phyloP scores from a whole-genome alignment of 1,140 invertebrate species.

The Heliconius himera region DNA sequence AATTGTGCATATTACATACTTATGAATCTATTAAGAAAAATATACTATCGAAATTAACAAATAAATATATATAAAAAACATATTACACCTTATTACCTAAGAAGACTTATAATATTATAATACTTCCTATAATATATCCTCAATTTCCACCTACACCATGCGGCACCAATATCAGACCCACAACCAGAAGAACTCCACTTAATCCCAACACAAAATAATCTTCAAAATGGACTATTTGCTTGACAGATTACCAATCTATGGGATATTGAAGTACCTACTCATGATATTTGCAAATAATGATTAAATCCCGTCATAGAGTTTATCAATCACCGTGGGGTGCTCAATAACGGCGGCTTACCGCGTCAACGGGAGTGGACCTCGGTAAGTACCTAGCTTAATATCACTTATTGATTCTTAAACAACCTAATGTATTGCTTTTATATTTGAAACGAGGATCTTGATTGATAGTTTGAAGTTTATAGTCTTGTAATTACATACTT shows the following conservation, averaged over 20 bases:
- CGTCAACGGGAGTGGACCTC: slow-evolving; percentile 42
- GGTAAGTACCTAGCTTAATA: slow-evolving; percentile 55
- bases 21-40: too few species aligned
- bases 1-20: too few species aligned
- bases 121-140: background rate
- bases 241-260: slow-evolving; percentile 29
- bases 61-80: too few species aligned
- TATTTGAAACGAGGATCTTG: slow-evolving; percentile 25
- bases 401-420: slow-evolving; percentile 64
- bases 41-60: too few species aligned
- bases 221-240: slow-evolving; percentile 10
- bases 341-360: slow-evolving; percentile 69
- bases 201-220: slow-evolving; percentile 11
- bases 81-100: too few species aligned
- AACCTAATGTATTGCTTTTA: slow-evolving; percentile 53
- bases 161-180: background rate
- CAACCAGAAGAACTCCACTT: background rate
- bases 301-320: slow-evolving; percentile 25
- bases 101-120: too few species aligned
- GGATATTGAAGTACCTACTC: slow-evolving; percentile 25
- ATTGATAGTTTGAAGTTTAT: slow-evolving; percentile 37
- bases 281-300: slow-evolving; percentile 41
- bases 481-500: slow-evolving; percentile 32
- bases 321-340: slow-evolving; percentile 62
- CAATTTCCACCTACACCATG: background rate